Evolutionary conservation across 2,797 vertebrate genomes (phyloP).

Genomic region (Paedocypris micromegethes): DNA sequence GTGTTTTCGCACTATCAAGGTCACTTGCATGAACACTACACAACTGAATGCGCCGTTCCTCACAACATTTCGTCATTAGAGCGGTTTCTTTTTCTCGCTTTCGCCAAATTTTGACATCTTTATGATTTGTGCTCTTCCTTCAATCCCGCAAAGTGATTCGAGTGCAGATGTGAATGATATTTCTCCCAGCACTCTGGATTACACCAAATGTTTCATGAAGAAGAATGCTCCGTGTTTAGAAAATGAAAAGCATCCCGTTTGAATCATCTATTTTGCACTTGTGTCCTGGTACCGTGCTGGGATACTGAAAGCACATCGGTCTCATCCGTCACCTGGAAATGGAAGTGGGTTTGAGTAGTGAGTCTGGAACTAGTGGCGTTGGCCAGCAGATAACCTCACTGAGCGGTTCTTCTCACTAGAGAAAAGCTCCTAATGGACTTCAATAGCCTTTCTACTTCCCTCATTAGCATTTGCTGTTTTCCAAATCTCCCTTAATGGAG

Average conservation of each 20-base stretch:
- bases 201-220: constrained; percentile 61
- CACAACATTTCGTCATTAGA: too few species aligned
- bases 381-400: constrained; percentile 69
- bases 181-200: constrained; percentile 47
- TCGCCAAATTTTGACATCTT: constrained; percentile 32
- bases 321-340: constrained; percentile 63
- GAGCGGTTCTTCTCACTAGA: constrained; percentile 59
- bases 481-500: constrained; percentile 73
- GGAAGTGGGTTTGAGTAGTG: constrained; percentile 67
- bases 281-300: constrained; percentile 45
- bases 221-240: constrained; percentile 46
- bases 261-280: constrained; percentile 58
- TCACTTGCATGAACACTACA: background rate
- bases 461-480: constrained; percentile 77
- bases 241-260: constrained; percentile 52
- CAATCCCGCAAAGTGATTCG: constrained; percentile 44
- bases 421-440: constrained; percentile 74
- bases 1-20: too few species aligned
- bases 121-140: constrained; percentile 43
- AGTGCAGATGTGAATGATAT: constrained; percentile 45
- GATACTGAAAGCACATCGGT: constrained; percentile 62
- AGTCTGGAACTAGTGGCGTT: constrained; percentile 55
- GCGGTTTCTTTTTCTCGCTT: background rate
- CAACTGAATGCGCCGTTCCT: too few species aligned
- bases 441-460: constrained; percentile 69